Evolutionary conservation across 2,797 vertebrate genomes (phyloP), one percentile per base, ranked within the genome.

Genomic region (Falco biarmicus): DNA sequence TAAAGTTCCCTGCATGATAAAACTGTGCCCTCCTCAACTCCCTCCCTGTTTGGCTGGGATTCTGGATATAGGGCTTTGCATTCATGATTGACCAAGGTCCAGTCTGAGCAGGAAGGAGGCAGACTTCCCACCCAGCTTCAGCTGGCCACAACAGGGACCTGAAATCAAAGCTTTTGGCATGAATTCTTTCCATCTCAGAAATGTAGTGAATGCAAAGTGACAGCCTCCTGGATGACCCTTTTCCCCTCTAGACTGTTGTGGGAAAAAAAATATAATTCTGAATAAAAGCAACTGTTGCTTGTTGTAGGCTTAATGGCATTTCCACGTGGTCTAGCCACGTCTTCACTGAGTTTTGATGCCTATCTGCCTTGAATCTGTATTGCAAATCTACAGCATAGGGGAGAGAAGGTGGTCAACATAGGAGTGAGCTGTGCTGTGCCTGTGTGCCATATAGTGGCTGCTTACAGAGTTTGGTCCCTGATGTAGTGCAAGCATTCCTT

Each of bases 321-420:
- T 80, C 21, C 24, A 31, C 32, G 54, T 29, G 19, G 3, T 57
- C 88, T 53, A 78, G 1, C 13, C 8, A 50, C 1, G 7, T 51
- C 13, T 78, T 92, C 22, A 65, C 31, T 29, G 37, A 69, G 17
- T 71, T 84, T 84, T 68, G 34, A 25, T 78, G 34, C 16, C 26
- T 83, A 11, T 10, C 15, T 77, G 9, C 6, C 29, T 43, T 19
- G 22, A 2, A 2, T 37, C 5, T 53, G 6, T 31, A 8, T 28
- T 68, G 17, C 22, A 68, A 29, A 11, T 43, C n/a, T 60, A 51
- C 5, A 37, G 17, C 0, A 0, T 2, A 31, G 20, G 29, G 56
- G 2, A 85, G 8, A 81, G 22, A 56, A 51, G 13, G 2, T 14
- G 17, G 57, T 37, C n/a, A 63, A 15, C 0, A 0, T 13, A 28